Base-by-base conservation (phyloP, 2,888 invertebrate genomes). In the Ceramica pisi region DNA sequence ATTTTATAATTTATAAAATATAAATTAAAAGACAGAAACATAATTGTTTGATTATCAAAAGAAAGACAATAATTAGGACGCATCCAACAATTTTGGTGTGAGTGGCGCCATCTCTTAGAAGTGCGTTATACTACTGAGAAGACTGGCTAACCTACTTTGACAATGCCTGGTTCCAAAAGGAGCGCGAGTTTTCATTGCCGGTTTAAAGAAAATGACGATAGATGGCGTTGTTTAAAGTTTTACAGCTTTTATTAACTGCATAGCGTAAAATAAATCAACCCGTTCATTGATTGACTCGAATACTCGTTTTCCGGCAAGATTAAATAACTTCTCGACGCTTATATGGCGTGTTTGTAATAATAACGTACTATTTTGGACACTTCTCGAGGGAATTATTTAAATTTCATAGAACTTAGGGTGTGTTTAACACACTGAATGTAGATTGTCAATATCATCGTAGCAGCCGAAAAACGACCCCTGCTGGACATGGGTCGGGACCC, bases 71-170 rank as follows among this genome's bases (percentile, higher is more conserved):
- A n/a, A 19, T 8, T n/a, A 0, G 2, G 7, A 1, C 2, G 7
- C 0, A 9, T 9, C 6, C 8, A 5, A 2, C 0, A 61, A 48
- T 70, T 70, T 71, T 16, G 0, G 2, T 4, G 2, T 4, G 1
- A 61, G 56, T 56, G 38, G 84, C 89, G 88, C 88, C 89, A 89
- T 87, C 89, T 89, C 57, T 75, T 71, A 35, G 31, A 31, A 48
- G 8, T 9, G 1, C 7, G 0, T 1, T 4, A 71, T 64, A 89
- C 79, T 78, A 78, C 46, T 60, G 41, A 60, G 50, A 77, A 62
- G 55, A 46, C 12, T 6, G 12, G 19, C 12, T 53, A 1, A 21
- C 67, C 26, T 9, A 60, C 38, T 51, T 21, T 41, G 1, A n/a
- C 31, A 12, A 35, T 4, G 9, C 1, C 4, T 2, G 19, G 66